Conservation (phyloP, 1,140 invertebrate genomes). For the Anoplophora glabripennis region DNA sequence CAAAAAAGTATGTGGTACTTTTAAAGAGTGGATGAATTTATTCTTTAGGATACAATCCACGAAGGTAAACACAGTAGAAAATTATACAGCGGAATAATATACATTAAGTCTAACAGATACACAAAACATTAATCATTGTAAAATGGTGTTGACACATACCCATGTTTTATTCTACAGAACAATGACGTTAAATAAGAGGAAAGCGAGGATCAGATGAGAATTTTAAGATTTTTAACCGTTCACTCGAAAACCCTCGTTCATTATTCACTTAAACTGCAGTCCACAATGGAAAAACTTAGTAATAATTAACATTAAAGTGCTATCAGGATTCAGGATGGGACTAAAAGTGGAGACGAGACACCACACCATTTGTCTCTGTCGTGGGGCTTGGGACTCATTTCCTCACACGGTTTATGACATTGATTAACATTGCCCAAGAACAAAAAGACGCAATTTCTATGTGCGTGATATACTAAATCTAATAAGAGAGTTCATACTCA, state of each 20-base stretch:
- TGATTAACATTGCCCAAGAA: constrained; percentile 34
- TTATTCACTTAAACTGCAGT: constrained; percentile 2
- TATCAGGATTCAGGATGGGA: constrained; percentile 11
- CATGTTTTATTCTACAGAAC: constrained; percentile 19
- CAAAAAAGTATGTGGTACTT: neutral
- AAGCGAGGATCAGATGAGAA: constrained; percentile 15
- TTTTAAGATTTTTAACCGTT: constrained; percentile 22
- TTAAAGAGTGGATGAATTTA: neutral
- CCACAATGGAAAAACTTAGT: constrained; percentile 24
- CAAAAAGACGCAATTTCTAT: constrained; percentile 15
- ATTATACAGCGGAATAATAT: constrained; percentile 19
- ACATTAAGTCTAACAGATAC: constrained; percentile 20
- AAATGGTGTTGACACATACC: constrained; percentile 13
- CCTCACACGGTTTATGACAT: constrained; percentile 38
- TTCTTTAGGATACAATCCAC: neutral
- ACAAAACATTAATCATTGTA: constrained; percentile 17
- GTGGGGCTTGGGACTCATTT: constrained; percentile 35
- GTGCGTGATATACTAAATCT: constrained; percentile 17
- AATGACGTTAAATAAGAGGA: constrained; percentile 21
- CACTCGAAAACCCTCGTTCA: neutral
- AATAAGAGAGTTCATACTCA: no score
- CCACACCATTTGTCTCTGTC: constrained; percentile 37
- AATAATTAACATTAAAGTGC: constrained; percentile 26
- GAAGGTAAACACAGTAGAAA: constrained; percentile 6
- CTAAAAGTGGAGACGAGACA: constrained; percentile 5